Percentiles rank a stretch among this genome's conserved stretches.
These are phyloP conservation scores for Thunnus maccoyii DNA, from an alignment of 2,113 vertebrate species.

Conservation along the genomic window DNA sequence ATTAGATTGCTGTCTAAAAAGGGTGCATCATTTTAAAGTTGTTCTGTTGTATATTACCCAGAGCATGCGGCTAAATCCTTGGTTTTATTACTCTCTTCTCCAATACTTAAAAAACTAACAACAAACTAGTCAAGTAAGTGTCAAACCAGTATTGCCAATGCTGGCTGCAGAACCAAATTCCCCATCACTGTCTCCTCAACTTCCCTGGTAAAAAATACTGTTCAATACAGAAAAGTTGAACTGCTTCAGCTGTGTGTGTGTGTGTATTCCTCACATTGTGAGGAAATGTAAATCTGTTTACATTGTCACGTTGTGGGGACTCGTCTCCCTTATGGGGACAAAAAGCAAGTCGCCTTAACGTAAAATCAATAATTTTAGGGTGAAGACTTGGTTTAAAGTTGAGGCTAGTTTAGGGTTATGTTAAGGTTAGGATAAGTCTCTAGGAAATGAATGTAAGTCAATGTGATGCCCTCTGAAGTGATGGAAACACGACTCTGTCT, in stretches of 20 bases:
- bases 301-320: too few species aligned
- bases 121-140: constrained; percentile 33
- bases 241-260: background rate
- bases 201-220: background rate
- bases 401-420: too few species aligned
- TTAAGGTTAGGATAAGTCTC: too few species aligned
- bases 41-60: constrained; percentile 9
- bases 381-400: too few species aligned
- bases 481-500: background rate
- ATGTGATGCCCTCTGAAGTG: too few species aligned
- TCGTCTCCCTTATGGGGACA: too few species aligned
- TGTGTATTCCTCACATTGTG: too few species aligned
- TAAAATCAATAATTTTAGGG: too few species aligned
- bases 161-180: constrained; percentile 18
- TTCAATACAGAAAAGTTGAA: background rate
- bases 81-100: constrained; percentile 4
- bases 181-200: constrained; percentile 5
- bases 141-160: constrained; percentile 4
- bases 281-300: too few species aligned
- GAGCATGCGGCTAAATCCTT: constrained; percentile 5
- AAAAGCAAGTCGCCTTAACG: too few species aligned
- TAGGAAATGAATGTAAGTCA: too few species aligned
- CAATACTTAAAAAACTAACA: constrained; percentile 1
- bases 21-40: constrained; percentile 15
- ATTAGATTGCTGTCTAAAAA: constrained; percentile 18